Evolutionary conservation across 1,140 invertebrate species (phyloP).

Genomic region (Pseudomyrmex sp.): DNA sequence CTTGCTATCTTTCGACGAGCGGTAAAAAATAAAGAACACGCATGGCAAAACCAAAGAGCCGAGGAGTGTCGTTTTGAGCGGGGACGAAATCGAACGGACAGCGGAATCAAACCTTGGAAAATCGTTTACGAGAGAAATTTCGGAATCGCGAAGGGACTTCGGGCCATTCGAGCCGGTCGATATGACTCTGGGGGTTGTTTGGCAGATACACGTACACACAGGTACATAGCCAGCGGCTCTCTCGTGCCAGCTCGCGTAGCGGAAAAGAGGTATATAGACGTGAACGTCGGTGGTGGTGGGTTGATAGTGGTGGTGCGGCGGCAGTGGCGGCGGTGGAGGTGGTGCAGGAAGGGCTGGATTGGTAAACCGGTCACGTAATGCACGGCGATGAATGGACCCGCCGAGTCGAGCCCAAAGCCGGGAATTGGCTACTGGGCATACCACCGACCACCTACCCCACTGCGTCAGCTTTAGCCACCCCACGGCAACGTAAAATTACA

Average conservation of each 20-base stretch:
- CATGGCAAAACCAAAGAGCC: not conserved
- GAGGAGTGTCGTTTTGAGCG: constrained; percentile 7
- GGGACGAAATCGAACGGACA: not conserved
- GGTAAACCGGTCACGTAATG: constrained; percentile 85
- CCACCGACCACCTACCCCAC: constrained; percentile 82
- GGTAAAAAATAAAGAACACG: not conserved
- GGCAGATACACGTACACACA: constrained; percentile 72
- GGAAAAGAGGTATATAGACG: constrained; percentile 61
- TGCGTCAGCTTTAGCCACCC: constrained; percentile 80
- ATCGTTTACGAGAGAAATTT: constrained; percentile 64
- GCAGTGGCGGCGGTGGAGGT: constrained; percentile 45
- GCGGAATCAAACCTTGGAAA: constrained; percentile 58
- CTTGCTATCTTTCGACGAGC: not conserved
- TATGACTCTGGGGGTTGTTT: constrained; percentile 79
- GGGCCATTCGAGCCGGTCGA: constrained; percentile 75
- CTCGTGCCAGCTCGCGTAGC: constrained; percentile 33
- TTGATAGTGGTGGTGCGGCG: constrained; percentile 25
- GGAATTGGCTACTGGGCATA: constrained; percentile 85
- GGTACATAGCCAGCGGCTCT: constrained; percentile 47
- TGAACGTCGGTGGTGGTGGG: constrained; percentile 29
- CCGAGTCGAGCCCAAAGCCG: constrained; percentile 83
- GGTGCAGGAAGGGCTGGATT: constrained; percentile 80
- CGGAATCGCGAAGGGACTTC: constrained; percentile 69
- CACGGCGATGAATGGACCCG: constrained; percentile 85
- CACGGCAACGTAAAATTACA: constrained; percentile 79